Conservation (phyloP, 2,113 vertebrate genomes). For the Syngnathus floridae region DNA sequence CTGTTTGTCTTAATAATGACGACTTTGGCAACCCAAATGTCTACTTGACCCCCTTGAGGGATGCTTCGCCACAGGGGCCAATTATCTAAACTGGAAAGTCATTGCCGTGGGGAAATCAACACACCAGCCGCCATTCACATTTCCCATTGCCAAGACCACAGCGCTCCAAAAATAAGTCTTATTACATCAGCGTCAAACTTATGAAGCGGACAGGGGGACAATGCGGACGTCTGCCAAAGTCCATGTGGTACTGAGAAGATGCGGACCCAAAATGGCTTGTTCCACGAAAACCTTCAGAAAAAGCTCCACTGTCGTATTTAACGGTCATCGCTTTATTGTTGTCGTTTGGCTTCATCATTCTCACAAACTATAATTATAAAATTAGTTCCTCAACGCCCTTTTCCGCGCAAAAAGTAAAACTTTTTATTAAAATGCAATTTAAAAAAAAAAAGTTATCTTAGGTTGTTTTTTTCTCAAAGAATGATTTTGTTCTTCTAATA, state of each 20-base stretch:
- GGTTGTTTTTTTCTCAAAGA: no score
- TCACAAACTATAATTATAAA: not conserved
- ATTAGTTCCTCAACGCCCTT: not conserved
- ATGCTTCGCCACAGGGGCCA: conserved; percentile 8
- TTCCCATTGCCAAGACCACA: conserved; percentile 25
- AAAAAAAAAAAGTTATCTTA: no score
- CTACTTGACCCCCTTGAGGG: conserved; percentile 2
- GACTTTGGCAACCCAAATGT: conserved; percentile 14
- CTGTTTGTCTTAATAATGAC: conserved; percentile 27
- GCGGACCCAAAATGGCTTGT: not conserved
- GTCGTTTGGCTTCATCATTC: not conserved
- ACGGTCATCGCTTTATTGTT: not conserved
- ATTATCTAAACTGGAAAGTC: conserved; percentile 26
- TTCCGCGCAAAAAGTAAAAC: not conserved
- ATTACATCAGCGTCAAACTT: conserved; percentile 17
- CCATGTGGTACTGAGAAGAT: not conserved
- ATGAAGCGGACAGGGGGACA: conserved; percentile 6
- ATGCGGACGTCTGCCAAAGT: not conserved
- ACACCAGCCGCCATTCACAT: conserved; percentile 28
- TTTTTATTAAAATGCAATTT: not conserved
- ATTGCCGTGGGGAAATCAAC: conserved; percentile 30
- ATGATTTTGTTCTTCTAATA: no score
- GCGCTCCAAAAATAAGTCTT: conserved; percentile 23
- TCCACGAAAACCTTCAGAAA: not conserved
- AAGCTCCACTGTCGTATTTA: not conserved